Base-by-base conservation (phyloP, 1,140 invertebrate species). In the Drusus annulatus region DNA sequence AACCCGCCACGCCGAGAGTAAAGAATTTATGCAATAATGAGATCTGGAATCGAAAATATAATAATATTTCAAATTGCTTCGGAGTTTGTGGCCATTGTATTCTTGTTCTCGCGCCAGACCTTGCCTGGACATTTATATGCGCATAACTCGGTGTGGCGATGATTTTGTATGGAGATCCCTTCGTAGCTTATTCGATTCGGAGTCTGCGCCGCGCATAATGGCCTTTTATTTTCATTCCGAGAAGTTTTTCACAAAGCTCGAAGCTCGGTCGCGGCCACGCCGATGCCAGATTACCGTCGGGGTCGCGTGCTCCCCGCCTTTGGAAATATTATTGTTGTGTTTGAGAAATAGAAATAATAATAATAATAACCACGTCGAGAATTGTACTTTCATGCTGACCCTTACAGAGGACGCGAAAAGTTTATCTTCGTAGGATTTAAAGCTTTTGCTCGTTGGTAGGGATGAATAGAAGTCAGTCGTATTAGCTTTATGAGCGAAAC, bases 151-250 rank as follows among this genome's bases (percentile, higher is more conserved):
- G 8, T 23, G 50, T 25, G 31, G 62, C 36, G 62, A 54, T 52
- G 76, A 23, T 78, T 68, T 23, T 51, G 76, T 52, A 78, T 78
- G 76, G 76, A 78, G 60, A 78, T 78, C 36, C 0, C 36, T 45
- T 45, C 31, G 31, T 4, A 36, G 31, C 31, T 36, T 36, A 36
- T 36, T 50, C 76, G 45, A 51, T 52, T 68, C 76, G 21, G 60
- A 17, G 21, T 54, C 50, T 21, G 62, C 17, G 16, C 19, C 71
- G 74, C 28, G 17, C 62, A 63, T 63, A 62, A 76, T 68, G 62
- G 21, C 16, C 51, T 69, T 78, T 45, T 78, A 78, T 78, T 78
- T 68, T 78, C 76, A 54, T 78, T 78, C 76, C 76, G 19, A 69
- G 76, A 68, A 78, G 62, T 69, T 78, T 69, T 78, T 54, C 62